Conservation (phyloP, 2,888 invertebrate genomes). For the Melanostoma scalare region DNA sequence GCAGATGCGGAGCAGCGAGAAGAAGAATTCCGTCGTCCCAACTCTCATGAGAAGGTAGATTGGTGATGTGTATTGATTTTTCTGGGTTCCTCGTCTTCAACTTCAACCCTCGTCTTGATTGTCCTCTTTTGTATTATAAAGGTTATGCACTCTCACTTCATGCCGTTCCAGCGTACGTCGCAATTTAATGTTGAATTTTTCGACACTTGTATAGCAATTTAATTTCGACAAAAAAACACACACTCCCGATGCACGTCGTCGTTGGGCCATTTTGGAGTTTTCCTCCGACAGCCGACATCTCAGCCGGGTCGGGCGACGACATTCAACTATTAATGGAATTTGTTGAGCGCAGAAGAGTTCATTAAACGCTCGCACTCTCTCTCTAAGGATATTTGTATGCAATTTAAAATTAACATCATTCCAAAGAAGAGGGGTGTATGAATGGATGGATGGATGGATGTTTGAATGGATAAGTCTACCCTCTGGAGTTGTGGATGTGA, state of each 20-base stretch:
- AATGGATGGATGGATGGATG: conserved; percentile 2
- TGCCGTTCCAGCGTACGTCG: conserved; percentile 37
- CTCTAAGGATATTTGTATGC: conserved; percentile 35
- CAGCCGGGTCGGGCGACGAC: not conserved
- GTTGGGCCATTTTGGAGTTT: conserved; percentile 9
- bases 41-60: conserved; percentile 3
- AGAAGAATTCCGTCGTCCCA: conserved; percentile 4
- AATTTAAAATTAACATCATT: conserved; percentile 52
- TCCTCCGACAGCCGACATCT: conserved; percentile 17
- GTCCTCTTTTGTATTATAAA: conserved; percentile 18
- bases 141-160: conserved; percentile 19
- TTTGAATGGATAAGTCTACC: conserved; percentile 13
- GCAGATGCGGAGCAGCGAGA: no score
- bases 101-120: conserved; percentile 34
- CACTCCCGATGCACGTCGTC: not conserved
- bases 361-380: conserved; percentile 42
- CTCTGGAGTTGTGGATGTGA: conserved; percentile 5
- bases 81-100: conserved; percentile 10
- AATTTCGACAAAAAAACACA: conserved; percentile 20
- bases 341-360: conserved; percentile 50
- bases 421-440: conserved; percentile 4
- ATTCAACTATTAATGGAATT: conserved; percentile 60
- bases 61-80: conserved; percentile 62
- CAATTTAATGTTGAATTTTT: conserved; percentile 51
- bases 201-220: conserved; percentile 36